Base-by-base conservation (phyloP, 1,140 invertebrate genomes). In the Zaprionus gabonicus region DNA sequence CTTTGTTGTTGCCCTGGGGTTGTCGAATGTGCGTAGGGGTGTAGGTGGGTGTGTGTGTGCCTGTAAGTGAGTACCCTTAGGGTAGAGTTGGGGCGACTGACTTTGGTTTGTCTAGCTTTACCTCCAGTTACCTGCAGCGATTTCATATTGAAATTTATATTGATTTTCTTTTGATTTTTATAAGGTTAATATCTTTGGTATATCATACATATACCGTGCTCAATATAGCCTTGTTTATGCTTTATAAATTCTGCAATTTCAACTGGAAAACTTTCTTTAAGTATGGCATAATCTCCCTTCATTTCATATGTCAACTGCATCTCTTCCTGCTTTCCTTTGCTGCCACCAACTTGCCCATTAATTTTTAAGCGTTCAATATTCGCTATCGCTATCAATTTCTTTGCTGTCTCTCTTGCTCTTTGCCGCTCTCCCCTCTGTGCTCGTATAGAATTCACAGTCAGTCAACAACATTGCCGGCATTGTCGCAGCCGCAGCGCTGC, bases 401-500 rank as follows among this genome's bases (percentile, higher is more conserved):
- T 65, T 65, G 38, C 23, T 27, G 28, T 49, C 23, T 56, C 23
- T 23, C 44, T 36, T 28, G 34, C 20, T 49, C 6, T 17, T 27
- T 20, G n/a, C 5, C 25, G 17, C 10, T 31, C 38, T 57, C 23
- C 20, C 23, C 4, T 38, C 36, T 44, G 23, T 23, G 23, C 17
- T 17, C 41, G 41, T 17, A 53, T 25, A 65, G 64, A 82, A 78
- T 56, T 76, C 66, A 60, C 62, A 68, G 67, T 59, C 72, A 63
- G 58, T 70, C 66, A 74, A 70, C 72, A 70, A 55, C 51, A 71
- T 56, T 44, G 72, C 60, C 57, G 66, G 44, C 60, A 67, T 71
- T 70, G 70, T 69, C 53, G 76, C 76, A 60, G 76, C 76, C 65
- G 68, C 76, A 71, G 59, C 60, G 71, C 72, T 57, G 75, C 66